These are phyloP conservation scores for Ctenopoma multispine DNA, from an alignment of 2,797 vertebrate genomes.

Conservation along the genomic window DNA sequence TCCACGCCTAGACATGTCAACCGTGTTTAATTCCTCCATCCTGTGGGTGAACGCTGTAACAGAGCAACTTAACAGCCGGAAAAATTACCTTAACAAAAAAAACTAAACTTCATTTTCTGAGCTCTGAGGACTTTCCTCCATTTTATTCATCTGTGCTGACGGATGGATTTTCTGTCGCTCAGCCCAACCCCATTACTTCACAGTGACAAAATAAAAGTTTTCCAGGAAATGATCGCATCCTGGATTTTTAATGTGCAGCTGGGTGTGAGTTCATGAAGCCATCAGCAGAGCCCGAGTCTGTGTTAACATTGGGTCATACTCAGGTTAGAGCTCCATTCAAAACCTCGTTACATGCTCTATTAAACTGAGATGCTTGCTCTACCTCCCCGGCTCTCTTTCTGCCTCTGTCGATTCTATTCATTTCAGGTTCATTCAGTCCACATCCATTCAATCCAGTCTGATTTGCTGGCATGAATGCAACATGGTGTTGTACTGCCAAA, in stretches of 20 bases:
- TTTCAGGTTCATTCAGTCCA: constrained; percentile 41
- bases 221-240: constrained; percentile 11
- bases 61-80: neutral
- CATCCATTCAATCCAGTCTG: constrained; percentile 26
- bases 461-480: constrained; percentile 40
- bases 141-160: constrained; percentile 38
- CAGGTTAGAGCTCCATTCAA: constrained; percentile 47
- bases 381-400: constrained; percentile 5
- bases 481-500: constrained; percentile 16
- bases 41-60: constrained; percentile 4
- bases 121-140: constrained; percentile 22
- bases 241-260: constrained; percentile 23
- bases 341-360: constrained; percentile 49
- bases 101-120: constrained; percentile 11
- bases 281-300: constrained; percentile 13
- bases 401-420: constrained; percentile 32
- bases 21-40: neutral
- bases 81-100: constrained; percentile 18
- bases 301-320: constrained; percentile 37
- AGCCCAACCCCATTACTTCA: constrained; percentile 18
- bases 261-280: constrained; percentile 20
- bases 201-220: constrained; percentile 1
- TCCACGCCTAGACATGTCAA: neutral
- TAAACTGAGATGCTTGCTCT: constrained; percentile 37
- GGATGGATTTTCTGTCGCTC: constrained; percentile 36